Base-by-base conservation (phyloP, 2,113 vertebrate genomes). In the Chunga burmeisteri region DNA sequence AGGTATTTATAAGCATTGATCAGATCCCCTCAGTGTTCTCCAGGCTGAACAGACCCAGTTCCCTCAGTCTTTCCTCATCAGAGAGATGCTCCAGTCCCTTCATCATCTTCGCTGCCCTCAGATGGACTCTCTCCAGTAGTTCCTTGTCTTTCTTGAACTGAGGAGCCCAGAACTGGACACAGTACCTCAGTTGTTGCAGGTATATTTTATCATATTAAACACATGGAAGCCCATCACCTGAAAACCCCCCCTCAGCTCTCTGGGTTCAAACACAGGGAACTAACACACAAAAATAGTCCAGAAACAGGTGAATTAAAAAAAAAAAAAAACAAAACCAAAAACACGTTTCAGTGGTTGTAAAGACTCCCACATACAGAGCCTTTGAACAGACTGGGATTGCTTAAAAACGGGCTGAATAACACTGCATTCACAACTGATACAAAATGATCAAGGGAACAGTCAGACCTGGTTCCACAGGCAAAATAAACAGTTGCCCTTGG, bases 381-480 rank as follows among this genome's bases (percentile, higher is more conserved):
- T 86, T 81, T 61, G 27, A 59, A 25, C 1, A 2, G n/a, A 21
- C 9, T 38, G 46, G n/a, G 23, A 34, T 32, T 29, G n/a, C n/a
- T 79, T 50, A 34, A 74, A 71, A 42, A 85, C 22, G 34, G 72
- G 44, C 21, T 32, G 42, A 72, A 20, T 40, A 77, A 56, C 0
- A 1, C 14, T 36, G 44, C 0, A 4, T 38, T 68, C 65, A 38
- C 32, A 40, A 40, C 3, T 0, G 1, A 65, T 2, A 25, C 2
- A 40, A 81, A 91, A 63, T 6, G 25, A 68, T 44, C 44, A 62
- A 26, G 0, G 0, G 2, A 56, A 63, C 29, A 42, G 34, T 15
- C 47, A 65, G 40, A 68, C 9, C 29, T 5, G 1, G 34, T 11
- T 67, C 55, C 29, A 66, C 19, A 12, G 23, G 32, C 46, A 90